Evolutionary conservation across 2,888 invertebrate species (phyloP).

Genomic region (Oegoconia quadripuncta): DNA sequence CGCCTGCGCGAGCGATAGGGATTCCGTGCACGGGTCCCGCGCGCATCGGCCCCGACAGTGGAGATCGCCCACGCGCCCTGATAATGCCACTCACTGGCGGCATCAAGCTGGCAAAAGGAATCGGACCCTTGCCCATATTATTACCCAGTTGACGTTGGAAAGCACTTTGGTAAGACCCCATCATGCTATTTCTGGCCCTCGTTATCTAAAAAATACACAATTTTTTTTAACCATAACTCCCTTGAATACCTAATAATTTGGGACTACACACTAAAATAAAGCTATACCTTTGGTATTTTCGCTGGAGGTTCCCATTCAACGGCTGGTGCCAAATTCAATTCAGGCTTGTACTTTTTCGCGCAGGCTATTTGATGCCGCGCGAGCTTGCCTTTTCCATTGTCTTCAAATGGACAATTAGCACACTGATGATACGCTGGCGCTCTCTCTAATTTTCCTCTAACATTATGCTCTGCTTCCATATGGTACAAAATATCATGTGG

Average conservation of each 20-base stretch:
- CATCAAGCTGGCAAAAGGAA: slow-evolving; percentile 30
- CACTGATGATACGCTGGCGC: slow-evolving; percentile 94
- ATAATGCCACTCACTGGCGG: slow-evolving; percentile 28
- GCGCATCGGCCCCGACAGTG: slow-evolving; percentile 33
- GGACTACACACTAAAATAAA: too few relatives aligned
- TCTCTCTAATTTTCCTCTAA: slow-evolving; percentile 89
- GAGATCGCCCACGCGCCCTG: slow-evolving; percentile 51
- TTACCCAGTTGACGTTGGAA: slow-evolving; percentile 59
- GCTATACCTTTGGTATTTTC: slow-evolving; percentile 88
- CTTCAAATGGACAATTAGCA: slow-evolving; percentile 95
- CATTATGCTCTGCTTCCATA: slow-evolving; percentile 94
- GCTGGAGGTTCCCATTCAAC: slow-evolving; percentile 96
- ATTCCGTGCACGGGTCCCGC: slow-evolving; percentile 40
- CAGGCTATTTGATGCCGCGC: slow-evolving; percentile 93
- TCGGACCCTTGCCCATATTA: slow-evolving; percentile 39
- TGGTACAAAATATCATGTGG: slow-evolving; percentile 94
- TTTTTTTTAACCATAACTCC: too few relatives aligned
- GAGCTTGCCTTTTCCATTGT: slow-evolving; percentile 94
- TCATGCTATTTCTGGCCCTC: slow-evolving; percentile 48
- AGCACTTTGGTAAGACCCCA: slow-evolving; percentile 51
- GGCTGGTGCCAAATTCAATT: slow-evolving; percentile 91
- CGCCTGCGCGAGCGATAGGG: slow-evolving; percentile 57
- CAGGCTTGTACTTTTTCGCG: slow-evolving; percentile 92
- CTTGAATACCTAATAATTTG: too few relatives aligned
- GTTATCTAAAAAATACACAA: slow-evolving; percentile 36